A percentile compares a stretch with the other conserved stretches of the same genome.
phyloP scores from a whole-genome alignment of 2,113 vertebrate species.

The Xenopus tropicalis region UCB_Xtro_10.0 CM004444.2:60033001-60033500 shows the following conservation, averaged over 20 bases:
- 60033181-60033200: too few relatives aligned
- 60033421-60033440: constrained; percentile 29
- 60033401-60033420: constrained; percentile 16
- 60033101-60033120: too few relatives aligned
- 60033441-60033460: constrained; percentile 23
- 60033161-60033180: too few relatives aligned
- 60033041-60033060: too few relatives aligned
- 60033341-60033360: constrained; percentile 17
- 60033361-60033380: constrained; percentile 10
- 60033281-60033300: constrained; percentile 17
- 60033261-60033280: constrained; percentile 26
- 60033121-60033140: too few relatives aligned
- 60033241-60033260: constrained; percentile 2
- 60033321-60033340: constrained; percentile 1
- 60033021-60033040: too few relatives aligned
- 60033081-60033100: too few relatives aligned
- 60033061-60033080: too few relatives aligned
- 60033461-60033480: constrained; percentile 31
- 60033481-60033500: constrained; percentile 35
- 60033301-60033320: constrained; percentile 3
- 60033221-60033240: neutral
- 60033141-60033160: too few relatives aligned
- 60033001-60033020: too few relatives aligned
- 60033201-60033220: neutral
- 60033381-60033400: constrained; percentile 34